Conservation (phyloP, 2,113 vertebrate species). For the Pontoporia blainvillei region DNA sequence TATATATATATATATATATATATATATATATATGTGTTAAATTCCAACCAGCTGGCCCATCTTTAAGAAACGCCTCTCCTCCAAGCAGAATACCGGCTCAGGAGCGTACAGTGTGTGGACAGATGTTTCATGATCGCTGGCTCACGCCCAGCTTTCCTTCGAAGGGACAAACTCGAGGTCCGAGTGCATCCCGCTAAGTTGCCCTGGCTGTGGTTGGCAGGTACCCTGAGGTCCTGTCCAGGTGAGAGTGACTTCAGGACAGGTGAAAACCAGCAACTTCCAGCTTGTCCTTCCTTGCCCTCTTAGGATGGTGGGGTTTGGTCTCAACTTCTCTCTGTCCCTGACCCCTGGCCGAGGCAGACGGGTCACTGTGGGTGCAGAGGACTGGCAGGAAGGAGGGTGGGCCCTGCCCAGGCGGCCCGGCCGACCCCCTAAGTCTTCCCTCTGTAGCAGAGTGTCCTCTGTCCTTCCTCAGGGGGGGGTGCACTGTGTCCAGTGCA, state of each 20-base stretch:
- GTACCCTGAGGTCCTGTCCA: neutral
- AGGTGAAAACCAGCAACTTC: neutral
- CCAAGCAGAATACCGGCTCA: neutral
- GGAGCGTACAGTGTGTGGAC: rapidly evolving
- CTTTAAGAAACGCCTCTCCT: neutral
- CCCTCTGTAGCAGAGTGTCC: too few species aligned
- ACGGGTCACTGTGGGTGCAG: neutral
- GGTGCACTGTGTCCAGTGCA: rapidly evolving
- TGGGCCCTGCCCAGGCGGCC: too few species aligned
- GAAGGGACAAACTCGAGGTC: neutral
- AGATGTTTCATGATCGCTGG: neutral
- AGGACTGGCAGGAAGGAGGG: neutral
- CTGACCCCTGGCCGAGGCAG: too few species aligned
- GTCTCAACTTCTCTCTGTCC: neutral
- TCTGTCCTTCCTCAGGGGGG: rapidly evolving
- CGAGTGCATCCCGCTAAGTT: neutral
- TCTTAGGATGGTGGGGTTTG: neutral
- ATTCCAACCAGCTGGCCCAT: neutral
- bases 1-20: neutral
- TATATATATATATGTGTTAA: too few species aligned
- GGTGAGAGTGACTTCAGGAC: neutral
- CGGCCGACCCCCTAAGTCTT: neutral
- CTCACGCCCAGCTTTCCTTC: neutral
- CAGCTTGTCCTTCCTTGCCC: neutral
- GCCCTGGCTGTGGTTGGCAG: neutral